Evolutionary conservation across 2,797 vertebrate genomes (phyloP), one percentile per base, ranked within the genome.

Genomic region (Acrocephalus scirpaceus): DNA sequence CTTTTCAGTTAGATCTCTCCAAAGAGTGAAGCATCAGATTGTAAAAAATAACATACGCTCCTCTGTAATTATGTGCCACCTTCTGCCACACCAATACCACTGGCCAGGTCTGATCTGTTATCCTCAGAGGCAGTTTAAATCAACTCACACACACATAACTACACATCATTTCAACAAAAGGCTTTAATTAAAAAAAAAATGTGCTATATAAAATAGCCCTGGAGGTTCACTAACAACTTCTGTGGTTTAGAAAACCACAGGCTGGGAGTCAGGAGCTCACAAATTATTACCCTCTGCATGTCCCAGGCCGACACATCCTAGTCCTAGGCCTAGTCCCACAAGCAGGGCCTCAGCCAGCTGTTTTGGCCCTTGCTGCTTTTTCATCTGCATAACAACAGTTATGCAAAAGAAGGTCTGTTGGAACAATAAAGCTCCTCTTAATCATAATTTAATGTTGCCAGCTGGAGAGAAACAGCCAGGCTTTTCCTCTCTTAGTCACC

Each of bases 401-500:
- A 92, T 71, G 75, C 75, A 92, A 90, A 93, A 83, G 64, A 72
- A 76, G 44, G 57, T 79, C 78, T 64, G 60, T 38, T 80, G 87
- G 77, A 86, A 91, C 85, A 89, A 76, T 78, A 80, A 75, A 58
- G 70, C 75, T 66, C 51, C 32, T 71, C 62, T 82, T 78, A 72
- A 88, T 47, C 62, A 86, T 51, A 79, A 90, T 58, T 87, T 77
- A 75, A 40, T 11, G 18, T 27, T 83, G 74, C 70, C 91, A 65
- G 84, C 56, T 77, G 62, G 57, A 91, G 61, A 86, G 72, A 70
- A 79, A 71, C 53, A 76, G 75, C 51, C 67, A 57, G 74, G 67
- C 77, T 84, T 64, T 76, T 89, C 83, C 92, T 76, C 74, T 86
- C 90, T 83, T 74, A 88, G 86, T 92, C 93, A 96, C 88, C 42